Evolutionary conservation across 2,888 invertebrate species (phyloP), one percentile per base, ranked within the genome.

Genomic region (Rhingia campestris): DNA sequence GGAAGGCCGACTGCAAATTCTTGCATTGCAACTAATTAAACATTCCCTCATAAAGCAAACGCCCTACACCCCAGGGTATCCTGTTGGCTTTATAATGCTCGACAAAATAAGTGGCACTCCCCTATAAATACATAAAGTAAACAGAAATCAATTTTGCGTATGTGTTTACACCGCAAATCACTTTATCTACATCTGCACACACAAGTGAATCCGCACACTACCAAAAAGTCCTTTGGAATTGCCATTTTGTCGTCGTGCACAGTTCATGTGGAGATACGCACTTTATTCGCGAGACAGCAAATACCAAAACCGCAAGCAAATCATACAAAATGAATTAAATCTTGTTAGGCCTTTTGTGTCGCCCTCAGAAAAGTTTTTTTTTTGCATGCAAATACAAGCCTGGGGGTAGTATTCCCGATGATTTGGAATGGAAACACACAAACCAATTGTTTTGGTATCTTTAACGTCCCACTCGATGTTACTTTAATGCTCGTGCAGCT

Each of bases 311-410:
- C 84, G 35, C 73, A 79, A 47, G 79, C 79, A 79, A 74, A 79
- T 69, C 77, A 84, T 79, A 69, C 79, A 58, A 77, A 77, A 70
- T 70, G 63, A 49, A 79, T 84, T 79, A 70, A 79, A 84, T 84
- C 84, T 74, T 56, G 64, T 69, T 84, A 79, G 79, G 74, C 84
- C 84, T 69, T 84, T 74, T 64, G 74, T 79, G 64, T 2, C 22
- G 22, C 69, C 74, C 69, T 45, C 79, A 70, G 79, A 49, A 66
- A 61, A 79, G 73, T 74, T 69, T 77, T 77, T 82, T 77, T 63
- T 77, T 51, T 67, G 30, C 51, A 63, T 69, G 59, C 49, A 77
- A 56, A 30, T 41, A 58, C 45, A 67, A 45, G 35, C 30, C 47
- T 14, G 6, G n/a, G 30, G 49, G 14, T 45, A n/a, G 47, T 2